These are phyloP conservation scores for Emys orbicularis DNA, from an alignment of 2,797 vertebrate genomes.

Conservation along the genomic window DNA sequence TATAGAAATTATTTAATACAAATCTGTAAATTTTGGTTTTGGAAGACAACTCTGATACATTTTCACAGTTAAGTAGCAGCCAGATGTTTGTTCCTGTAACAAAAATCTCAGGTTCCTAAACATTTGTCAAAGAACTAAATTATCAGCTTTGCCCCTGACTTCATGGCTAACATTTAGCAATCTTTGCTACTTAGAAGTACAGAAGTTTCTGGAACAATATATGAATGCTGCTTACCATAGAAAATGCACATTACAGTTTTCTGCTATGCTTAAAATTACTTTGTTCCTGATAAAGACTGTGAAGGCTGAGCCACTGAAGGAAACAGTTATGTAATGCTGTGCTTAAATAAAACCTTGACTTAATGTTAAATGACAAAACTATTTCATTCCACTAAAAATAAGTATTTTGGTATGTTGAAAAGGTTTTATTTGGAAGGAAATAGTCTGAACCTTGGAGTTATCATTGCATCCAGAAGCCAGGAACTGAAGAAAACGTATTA, in stretches of 20 bases:
- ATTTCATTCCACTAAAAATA: not conserved
- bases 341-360: not conserved
- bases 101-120: not conserved
- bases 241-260: not conserved
- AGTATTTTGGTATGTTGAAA: not conserved
- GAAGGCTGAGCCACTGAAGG: not conserved
- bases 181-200: not conserved
- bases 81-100: not conserved
- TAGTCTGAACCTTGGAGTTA: not conserved
- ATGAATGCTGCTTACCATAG: not conserved
- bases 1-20: fast-evolving
- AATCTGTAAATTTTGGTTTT: fast-evolving
- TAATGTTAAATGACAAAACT: not conserved
- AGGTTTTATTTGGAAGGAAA: not conserved
- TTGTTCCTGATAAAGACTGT: not conserved
- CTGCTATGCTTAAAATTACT: not conserved
- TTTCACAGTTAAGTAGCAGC: fast-evolving
- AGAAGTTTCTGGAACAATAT: not conserved
- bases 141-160: fast-evolving
- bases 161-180: not conserved
- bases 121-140: not conserved
- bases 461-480: not conserved
- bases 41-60: not conserved
- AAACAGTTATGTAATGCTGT: not conserved
- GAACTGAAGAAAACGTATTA: not conserved